Evolutionary conservation across 2,113 vertebrate genomes (phyloP).

Genomic region (Oceanites oceanicus): DNA sequence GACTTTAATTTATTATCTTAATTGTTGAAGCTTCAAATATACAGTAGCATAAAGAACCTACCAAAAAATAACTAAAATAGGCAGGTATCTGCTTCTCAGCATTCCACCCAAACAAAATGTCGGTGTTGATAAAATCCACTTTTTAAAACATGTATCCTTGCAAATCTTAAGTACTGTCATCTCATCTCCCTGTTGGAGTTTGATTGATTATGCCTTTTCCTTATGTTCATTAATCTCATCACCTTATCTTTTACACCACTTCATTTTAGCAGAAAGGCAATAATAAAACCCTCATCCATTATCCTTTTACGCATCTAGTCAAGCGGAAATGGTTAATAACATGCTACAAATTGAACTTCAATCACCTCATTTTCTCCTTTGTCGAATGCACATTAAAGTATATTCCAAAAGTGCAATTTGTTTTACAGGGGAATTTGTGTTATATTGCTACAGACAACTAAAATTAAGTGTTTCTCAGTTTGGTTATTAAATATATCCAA

Average conservation of each 20-base stretch:
- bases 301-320: conserved; percentile 96
- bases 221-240: conserved; percentile 99
- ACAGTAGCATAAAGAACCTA: neutral
- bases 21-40: neutral
- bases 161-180: conserved; percentile 77
- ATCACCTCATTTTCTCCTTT: conserved; percentile 92
- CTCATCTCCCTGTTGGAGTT: conserved; percentile 78
- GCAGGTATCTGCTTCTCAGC: neutral
- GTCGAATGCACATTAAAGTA: conserved; percentile 86
- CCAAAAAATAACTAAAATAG: neutral
- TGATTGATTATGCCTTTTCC: conserved; percentile 96
- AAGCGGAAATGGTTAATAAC: conserved; percentile 99
- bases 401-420: conserved; percentile 83
- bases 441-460: conserved; percentile 81
- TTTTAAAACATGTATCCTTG: conserved; percentile 68
- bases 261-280: conserved; percentile 98
- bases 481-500: conserved; percentile 83
- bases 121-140: conserved; percentile 61
- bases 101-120: neutral
- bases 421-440: conserved; percentile 81
- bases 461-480: conserved; percentile 82
- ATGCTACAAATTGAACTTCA: conserved; percentile 99
- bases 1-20: neutral
- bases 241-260: conserved; percentile 99
- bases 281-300: conserved; percentile 99